Evolutionary conservation across 2,888 invertebrate species (phyloP), one percentile per base, ranked within the genome.

Genomic region (Perithous albicinctus): DNA sequence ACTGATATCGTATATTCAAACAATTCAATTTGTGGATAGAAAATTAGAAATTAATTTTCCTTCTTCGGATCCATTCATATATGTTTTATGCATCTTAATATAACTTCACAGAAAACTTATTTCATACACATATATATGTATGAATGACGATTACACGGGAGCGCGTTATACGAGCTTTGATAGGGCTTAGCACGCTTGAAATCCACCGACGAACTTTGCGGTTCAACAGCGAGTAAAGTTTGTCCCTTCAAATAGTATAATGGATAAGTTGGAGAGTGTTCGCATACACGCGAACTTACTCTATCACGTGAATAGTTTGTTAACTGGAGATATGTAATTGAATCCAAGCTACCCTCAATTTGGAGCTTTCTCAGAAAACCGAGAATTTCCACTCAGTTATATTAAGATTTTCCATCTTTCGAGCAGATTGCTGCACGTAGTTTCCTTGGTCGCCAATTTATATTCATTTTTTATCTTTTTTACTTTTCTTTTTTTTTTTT

Each of bases 221-320:
- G 41, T 41, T 70, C 7, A 26, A 41, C 56, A 26, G 12, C 41
- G 70, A 70, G 26, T 2, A 56, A 70, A 70, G 70, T 70, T 70
- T 54, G 10, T 41, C 56, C 43, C 70, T 70, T 70, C 26, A 54
- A 54, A 56, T 56, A 18, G 26, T 56, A 70, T 70, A 56, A 67
- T 67, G 67, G 43, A 70, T 56, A 70, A 56, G 70, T 70, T 70
- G 7, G 38, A 23, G 69, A 59, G 59, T 38, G 69, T 70, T 56
- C 26, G 56, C 70, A 56, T 26, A 70, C 29, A 70, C 63, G 43
- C 70, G 15, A 70, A 56, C 70, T 70, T 56, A 38, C n/a, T 56
- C 23, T 26, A 56, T 56, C 29, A 70, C 54, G 38, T 32, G 38
- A 41, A 56, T 56, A 56, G 51, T 56, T 69, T 54, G 56, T 43